Base-by-base conservation (phyloP, 2,797 vertebrate species). In the Cryptoprocta ferox region DNA sequence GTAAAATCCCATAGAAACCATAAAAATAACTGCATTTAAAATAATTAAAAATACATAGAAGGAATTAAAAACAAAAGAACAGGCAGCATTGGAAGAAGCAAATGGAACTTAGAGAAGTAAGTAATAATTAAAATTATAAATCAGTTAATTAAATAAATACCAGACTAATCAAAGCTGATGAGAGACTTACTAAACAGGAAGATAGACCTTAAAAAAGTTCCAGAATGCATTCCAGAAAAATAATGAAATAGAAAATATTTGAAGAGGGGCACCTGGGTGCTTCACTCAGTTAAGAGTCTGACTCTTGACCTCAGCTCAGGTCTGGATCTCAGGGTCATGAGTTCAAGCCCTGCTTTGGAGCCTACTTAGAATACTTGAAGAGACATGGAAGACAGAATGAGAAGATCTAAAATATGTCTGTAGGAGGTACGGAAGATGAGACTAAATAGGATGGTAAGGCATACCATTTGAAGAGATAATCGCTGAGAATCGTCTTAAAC, bases 61-160 rank as follows among this genome's bases (percentile, higher is more conserved):
- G 21, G 9, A 28, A 63, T 89, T 80, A 32, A 63, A 88, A 59
- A 21, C 24, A 53, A 94, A 88, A 65, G 15, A 89, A 71, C 0
- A 83, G 61, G 16, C 16, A 95, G 35, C 18, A 53, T 80, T 84
- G 37, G 53, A 89, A 87, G 63, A 88, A 45, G 18, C 42, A 87
- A 76, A 30, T 61, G n/a, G 16, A 59, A 70, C 32, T 53, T 83
- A 88, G 3, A 75, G 61, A 89, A 90, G 73, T 82, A 71, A 73
- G 71, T 73, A 66, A 86, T 39, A 71, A 50, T 56, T 95, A 30
- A 78, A 94, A 56, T 88, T 63, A 28, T 94, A 84, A 97, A 93
- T 30, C 21, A 48, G 26, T 78, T 73, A 35, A 70, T 79, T 8
- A 82, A 95, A 68, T 83, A 80, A 89, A 53, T 70, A 86, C 73